phyloP scores from a whole-genome alignment of 2,113 vertebrate species.

The Amia ocellicauda region DNA sequence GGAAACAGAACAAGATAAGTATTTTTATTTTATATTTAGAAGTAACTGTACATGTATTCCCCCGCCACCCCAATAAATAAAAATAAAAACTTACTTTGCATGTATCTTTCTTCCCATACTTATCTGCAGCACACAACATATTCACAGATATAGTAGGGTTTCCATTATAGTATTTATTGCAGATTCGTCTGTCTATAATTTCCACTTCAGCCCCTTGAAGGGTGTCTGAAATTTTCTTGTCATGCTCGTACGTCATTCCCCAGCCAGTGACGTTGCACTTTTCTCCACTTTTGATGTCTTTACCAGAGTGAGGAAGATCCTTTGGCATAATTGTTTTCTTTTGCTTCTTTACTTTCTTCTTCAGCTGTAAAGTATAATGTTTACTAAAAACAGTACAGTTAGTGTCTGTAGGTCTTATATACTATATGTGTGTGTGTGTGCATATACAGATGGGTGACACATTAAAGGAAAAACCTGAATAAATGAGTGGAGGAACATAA shows the following conservation, averaged over 20 bases:
- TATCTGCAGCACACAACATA: slow-evolving; percentile 42
- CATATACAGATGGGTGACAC: too few relatives aligned
- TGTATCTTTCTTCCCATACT: slow-evolving; percentile 21
- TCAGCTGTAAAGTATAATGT: slow-evolving; percentile 24
- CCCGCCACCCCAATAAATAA: not conserved
- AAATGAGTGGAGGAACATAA: too few relatives aligned
- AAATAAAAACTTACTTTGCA: slow-evolving; percentile 29
- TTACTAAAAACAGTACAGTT: too few relatives aligned
- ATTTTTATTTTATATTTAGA: not conserved
- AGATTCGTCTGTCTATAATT: slow-evolving; percentile 25
- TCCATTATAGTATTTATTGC: slow-evolving; percentile 22
- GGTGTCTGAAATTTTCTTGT: not conserved
- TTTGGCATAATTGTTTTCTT: slow-evolving; percentile 17
- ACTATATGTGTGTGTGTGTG: too few relatives aligned
- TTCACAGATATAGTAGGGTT: slow-evolving; percentile 29
- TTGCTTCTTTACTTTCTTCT: slow-evolving; percentile 22
- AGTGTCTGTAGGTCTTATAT: too few relatives aligned
- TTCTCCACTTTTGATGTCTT: slow-evolving; percentile 23
- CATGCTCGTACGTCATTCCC: slow-evolving; percentile 8
- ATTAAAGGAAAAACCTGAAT: too few relatives aligned
- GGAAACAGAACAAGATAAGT: not conserved
- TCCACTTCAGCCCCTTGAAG: slow-evolving; percentile 34
- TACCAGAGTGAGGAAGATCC: slow-evolving; percentile 14
- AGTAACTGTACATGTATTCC: not conserved
- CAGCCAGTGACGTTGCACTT: slow-evolving; percentile 37